phyloP scores from a whole-genome alignment of 2,888 invertebrate genomes.

The Drosophila leonis region DNA sequence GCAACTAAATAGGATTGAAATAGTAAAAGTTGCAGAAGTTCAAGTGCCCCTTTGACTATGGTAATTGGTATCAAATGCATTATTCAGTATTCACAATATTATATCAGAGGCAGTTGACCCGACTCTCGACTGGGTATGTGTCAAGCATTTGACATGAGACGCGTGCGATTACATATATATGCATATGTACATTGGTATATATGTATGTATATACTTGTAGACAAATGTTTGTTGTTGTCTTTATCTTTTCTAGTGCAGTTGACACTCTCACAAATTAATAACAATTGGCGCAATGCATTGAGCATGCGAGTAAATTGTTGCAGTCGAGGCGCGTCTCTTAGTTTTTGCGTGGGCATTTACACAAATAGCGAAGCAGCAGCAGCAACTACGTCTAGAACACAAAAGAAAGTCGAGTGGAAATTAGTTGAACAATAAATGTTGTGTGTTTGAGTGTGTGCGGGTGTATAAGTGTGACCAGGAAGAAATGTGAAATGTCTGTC shows the following conservation, averaged over 20 bases:
- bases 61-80: slow-evolving; percentile 26
- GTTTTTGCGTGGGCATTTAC: slow-evolving; percentile 19
- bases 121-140: slow-evolving; percentile 22
- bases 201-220: neutral
- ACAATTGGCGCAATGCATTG: slow-evolving; percentile 70
- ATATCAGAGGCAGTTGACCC: slow-evolving; percentile 52
- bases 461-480: slow-evolving; percentile 58
- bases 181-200: slow-evolving; percentile 7
- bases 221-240: slow-evolving; percentile 25
- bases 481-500: slow-evolving; percentile 47
- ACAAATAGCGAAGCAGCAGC: slow-evolving; percentile 44
- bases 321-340: slow-evolving; percentile 10
- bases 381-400: slow-evolving; percentile 30
- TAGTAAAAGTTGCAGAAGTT: slow-evolving; percentile 14
- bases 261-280: slow-evolving; percentile 77
- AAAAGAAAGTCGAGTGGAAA: slow-evolving; percentile 66
- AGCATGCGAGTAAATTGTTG: slow-evolving; percentile 45
- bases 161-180: slow-evolving; percentile 45
- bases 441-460: slow-evolving; percentile 23
- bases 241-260: slow-evolving; percentile 51
- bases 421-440: slow-evolving; percentile 58
- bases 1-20: slow-evolving; percentile 13
- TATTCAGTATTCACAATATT: slow-evolving; percentile 16
- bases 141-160: slow-evolving; percentile 53
- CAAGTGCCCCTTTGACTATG: neutral